Conservation (phyloP, 2,113 vertebrate species). For the Apteryx owenii region DNA sequence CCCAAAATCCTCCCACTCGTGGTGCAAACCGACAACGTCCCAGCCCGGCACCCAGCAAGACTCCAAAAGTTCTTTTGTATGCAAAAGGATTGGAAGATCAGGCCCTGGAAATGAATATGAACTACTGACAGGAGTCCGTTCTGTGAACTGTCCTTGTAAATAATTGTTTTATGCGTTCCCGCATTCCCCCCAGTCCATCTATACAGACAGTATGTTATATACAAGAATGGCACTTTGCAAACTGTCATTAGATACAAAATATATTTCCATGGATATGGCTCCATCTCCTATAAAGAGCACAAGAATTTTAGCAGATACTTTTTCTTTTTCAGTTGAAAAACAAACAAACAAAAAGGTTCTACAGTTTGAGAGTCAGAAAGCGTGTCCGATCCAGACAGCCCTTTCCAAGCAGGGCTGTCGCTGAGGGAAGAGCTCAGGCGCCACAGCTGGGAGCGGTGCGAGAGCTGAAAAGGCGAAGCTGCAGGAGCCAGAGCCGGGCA, state of each 20-base stretch:
- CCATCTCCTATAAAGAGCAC: not conserved
- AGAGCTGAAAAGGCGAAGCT: not conserved
- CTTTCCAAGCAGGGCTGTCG: not conserved
- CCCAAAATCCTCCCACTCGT: not conserved
- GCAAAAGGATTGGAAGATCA: not conserved
- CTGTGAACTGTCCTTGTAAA: not conserved
- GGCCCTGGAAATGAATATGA: not conserved
- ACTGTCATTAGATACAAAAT: not conserved
- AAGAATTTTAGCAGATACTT: not conserved
- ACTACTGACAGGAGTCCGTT: not conserved
- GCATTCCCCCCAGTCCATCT: not conserved
- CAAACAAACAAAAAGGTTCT: not conserved
- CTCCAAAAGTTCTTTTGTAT: not conserved
- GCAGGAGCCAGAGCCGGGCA: not conserved
- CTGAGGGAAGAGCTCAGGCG: not conserved
- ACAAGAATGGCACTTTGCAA: not conserved
- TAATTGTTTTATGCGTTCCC: not conserved
- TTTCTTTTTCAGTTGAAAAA: not conserved
- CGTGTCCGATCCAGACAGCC: too few species aligned
- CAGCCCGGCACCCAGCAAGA: fast-evolving
- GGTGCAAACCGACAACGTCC: not conserved
- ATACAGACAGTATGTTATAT: not conserved
- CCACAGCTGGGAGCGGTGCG: not conserved
- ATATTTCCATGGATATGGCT: not conserved
- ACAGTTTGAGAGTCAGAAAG: not conserved